Base-by-base conservation (phyloP, 1,140 invertebrate genomes). In the Drosophila suzukii region DNA sequence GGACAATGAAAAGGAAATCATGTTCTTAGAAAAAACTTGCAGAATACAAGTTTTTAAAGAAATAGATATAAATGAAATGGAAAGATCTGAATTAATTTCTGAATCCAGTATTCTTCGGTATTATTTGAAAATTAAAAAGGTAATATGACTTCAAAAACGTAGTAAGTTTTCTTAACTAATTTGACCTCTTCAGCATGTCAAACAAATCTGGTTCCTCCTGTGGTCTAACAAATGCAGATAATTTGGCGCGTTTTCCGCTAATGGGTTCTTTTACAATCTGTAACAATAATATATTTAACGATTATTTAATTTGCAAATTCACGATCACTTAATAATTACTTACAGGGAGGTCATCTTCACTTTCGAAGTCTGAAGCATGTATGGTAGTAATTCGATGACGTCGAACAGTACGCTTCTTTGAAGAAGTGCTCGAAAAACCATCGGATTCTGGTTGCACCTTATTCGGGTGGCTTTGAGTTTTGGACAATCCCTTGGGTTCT, bases 21-120 rank as follows among this genome's bases (percentile, higher is more conserved):
- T 51, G 4, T 36, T 36, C 50, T 53, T 36, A 13, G 36, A 34
- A 51, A 53, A 12, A 36, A 13, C 50, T 53, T 53, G 50, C 15
- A 11, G 1, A 3, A 3, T 3, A 36, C 50, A 53, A 53, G 50
- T 53, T 15, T 36, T 36, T 13, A 36, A 53, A 53, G 50, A 53
- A 53, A 7, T 20, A 10, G 8, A 15, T 12, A 3, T 13, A 36
- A 36, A 36, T 53, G 5, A 53, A 7, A 34, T 11, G 0, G 10
- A 34, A 34, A 15, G 5, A 12, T 17, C 6, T 34, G 2, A 53
- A 36, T 53, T 17, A 3, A 20, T 13, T 34, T 36, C n/a, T 36
- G 4, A 36, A 20, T 11, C 36, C 12, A 36, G n/a, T 17, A 27
- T 27, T 27, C 27, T 4, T 27, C 27, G 4, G 27, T 27, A 27